Conservation (phyloP, 2,888 invertebrate species). For the Blomia tropicalis region DNA sequence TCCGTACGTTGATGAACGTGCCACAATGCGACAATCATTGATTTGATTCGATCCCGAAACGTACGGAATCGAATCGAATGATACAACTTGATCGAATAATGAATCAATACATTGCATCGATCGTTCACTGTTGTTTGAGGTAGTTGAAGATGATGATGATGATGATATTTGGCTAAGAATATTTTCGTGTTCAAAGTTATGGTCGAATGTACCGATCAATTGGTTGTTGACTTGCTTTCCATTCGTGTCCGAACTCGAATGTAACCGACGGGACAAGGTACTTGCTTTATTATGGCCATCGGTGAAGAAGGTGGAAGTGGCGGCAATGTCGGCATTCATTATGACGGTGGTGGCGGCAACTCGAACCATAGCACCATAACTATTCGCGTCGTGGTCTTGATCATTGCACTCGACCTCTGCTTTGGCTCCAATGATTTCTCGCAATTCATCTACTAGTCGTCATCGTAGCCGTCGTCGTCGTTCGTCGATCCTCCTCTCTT, state of each 20-base stretch:
- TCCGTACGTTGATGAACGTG: background rate
- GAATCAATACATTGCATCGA: no score
- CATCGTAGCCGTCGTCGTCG: background rate
- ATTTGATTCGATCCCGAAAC: no score
- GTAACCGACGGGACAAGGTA: background rate
- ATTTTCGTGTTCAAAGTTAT: no score
- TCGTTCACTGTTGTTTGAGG: no score
- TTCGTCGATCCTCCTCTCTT: background rate
- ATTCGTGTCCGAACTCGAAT: conserved; percentile 2
- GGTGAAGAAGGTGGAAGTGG: background rate
- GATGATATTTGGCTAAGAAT: no score
- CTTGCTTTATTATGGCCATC: background rate
- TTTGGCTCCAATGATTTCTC: background rate
- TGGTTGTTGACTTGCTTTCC: no score
- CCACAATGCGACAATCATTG: no score
- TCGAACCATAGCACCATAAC: no score
- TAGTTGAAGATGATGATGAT: no score
- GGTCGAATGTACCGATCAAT: no score
- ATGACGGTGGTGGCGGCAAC: background rate
- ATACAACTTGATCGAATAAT: no score
- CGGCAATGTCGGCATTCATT: background rate
- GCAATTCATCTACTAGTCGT: background rate
- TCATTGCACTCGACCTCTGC: background rate
- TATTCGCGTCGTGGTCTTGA: background rate
- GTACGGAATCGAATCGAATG: no score